These are phyloP conservation scores for Oscheius sp. DNA, from an alignment of 1,140 invertebrate species.

Conservation along the genomic window DNA sequence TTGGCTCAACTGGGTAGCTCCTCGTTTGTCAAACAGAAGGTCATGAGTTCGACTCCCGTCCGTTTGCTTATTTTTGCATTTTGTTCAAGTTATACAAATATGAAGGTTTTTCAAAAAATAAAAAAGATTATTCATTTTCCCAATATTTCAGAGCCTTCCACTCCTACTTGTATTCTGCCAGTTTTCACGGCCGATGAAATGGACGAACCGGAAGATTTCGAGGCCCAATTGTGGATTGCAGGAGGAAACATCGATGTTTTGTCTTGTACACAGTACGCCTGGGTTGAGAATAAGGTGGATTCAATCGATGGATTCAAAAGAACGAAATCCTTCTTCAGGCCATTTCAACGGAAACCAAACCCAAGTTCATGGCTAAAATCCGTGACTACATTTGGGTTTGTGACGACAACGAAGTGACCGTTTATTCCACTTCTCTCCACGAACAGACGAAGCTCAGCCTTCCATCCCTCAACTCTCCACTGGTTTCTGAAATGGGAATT, in stretches of 20 bases:
- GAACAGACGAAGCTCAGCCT: constrained; percentile 12
- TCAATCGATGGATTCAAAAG: neutral
- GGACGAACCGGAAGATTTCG: constrained; percentile 65
- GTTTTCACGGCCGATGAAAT: constrained; percentile 52
- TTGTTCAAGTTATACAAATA: no score
- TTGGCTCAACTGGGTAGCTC: no score
- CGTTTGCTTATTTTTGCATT: no score
- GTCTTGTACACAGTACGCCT: constrained; percentile 64
- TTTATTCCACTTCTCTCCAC: constrained; percentile 21
- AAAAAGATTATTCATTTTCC: no score
- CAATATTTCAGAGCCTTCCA: neutral
- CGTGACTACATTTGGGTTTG: constrained; percentile 24
- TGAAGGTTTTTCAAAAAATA: neutral
- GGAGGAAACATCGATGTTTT: constrained; percentile 69
- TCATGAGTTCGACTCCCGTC: no score
- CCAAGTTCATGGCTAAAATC: constrained; percentile 14
- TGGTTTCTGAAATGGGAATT: constrained; percentile 2
- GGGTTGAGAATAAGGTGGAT: constrained; percentile 64
- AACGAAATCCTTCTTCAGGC: neutral
- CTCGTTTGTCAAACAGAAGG: no score
- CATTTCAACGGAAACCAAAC: neutral
- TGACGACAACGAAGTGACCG: constrained; percentile 22
- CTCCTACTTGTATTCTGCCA: constrained; percentile 3
- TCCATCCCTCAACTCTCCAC: constrained; percentile 10
- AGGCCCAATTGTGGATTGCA: constrained; percentile 26